A percentile compares a stretch with the other conserved stretches of the same genome.
Evolutionary conservation across 2,888 invertebrate species (phyloP).

Genomic region (Limnephilus marmoratus): DNA sequence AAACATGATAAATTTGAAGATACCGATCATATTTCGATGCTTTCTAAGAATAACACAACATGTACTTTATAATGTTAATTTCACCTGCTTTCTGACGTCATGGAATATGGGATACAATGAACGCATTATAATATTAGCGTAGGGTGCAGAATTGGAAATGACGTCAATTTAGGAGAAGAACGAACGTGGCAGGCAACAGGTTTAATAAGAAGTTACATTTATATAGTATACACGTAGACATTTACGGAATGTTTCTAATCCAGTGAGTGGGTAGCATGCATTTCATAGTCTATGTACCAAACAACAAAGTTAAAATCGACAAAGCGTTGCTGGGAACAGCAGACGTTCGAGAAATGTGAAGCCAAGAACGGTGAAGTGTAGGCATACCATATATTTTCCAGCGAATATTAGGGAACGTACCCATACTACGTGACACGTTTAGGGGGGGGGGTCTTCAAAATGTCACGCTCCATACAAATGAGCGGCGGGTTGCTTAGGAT

Average conservation of each 20-base stretch:
- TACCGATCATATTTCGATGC: neutral
- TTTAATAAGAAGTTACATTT: neutral
- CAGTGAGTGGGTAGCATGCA: neutral
- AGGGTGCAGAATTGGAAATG: neutral
- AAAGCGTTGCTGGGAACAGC: neutral
- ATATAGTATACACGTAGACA: neutral
- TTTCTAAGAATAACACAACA: neutral
- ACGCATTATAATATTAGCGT: neutral
- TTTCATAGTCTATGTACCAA: neutral
- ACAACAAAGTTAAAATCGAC: neutral
- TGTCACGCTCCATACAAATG: no score
- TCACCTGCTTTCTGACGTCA: conserved; percentile 32
- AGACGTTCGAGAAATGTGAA: neutral
- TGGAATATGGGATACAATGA: neutral
- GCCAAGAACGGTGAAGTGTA: neutral
- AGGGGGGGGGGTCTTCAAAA: no score
- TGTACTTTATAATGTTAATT: neutral
- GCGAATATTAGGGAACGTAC: no score
- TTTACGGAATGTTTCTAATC: neutral
- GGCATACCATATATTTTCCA: neutral
- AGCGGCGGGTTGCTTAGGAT: no score
- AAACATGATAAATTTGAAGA: no score
- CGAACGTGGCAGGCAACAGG: neutral
- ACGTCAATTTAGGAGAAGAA: neutral
- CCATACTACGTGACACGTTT: no score